phyloP scores from a whole-genome alignment of 2,113 vertebrate genomes.

The Ancistrus triradiatus region DNA sequence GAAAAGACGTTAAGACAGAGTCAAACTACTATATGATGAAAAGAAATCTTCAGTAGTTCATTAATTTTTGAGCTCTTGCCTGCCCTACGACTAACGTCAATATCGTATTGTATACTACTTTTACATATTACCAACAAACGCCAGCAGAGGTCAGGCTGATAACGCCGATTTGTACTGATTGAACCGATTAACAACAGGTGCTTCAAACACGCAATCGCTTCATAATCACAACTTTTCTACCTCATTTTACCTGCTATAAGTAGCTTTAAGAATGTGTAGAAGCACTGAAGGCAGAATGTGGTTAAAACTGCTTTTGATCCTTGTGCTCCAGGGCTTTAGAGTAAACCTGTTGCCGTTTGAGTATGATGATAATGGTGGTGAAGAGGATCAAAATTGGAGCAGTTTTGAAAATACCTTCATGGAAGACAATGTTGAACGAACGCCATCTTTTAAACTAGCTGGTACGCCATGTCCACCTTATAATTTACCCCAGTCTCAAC shows the following conservation, averaged over 20 bases:
- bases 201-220: neutral
- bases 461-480: neutral
- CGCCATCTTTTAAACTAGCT: neutral
- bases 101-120: too few species aligned
- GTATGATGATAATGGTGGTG: neutral
- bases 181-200: slow-evolving; percentile 14
- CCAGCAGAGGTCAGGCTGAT: slow-evolving; percentile 2
- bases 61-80: too few species aligned
- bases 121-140: neutral
- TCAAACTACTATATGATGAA: too few species aligned
- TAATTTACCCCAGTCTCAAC: slow-evolving; percentile 36
- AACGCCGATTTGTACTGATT: neutral
- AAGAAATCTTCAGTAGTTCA: too few species aligned
- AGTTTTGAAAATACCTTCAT: neutral
- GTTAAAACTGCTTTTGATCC: slow-evolving; percentile 12
- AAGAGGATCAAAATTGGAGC: slow-evolving; percentile 36
- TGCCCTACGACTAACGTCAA: too few species aligned
- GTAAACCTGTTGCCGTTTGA: slow-evolving; percentile 4
- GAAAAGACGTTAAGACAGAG: too few species aligned
- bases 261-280: too few species aligned
- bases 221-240: neutral
- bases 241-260: neutral
- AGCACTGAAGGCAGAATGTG: slow-evolving; percentile 38
- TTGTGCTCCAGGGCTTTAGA: slow-evolving; percentile 33
- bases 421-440: slow-evolving; percentile 1